phyloP scores from a whole-genome alignment of 2,797 vertebrate genomes.

The Kryptolebias ocellatus region DNA sequence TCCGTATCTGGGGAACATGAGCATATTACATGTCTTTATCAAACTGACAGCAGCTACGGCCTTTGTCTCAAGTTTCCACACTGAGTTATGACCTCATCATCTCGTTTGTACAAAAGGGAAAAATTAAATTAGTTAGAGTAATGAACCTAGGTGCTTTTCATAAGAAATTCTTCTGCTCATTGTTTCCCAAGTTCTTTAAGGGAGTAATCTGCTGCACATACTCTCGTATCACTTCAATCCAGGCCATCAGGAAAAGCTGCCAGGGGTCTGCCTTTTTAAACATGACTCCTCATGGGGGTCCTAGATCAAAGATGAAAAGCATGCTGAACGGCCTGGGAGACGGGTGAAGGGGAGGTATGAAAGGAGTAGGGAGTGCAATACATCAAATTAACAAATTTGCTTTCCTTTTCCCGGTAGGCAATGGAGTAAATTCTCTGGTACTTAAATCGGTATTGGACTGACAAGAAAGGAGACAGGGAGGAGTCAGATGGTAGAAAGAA shows the following conservation, averaged over 20 bases:
- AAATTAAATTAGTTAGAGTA: constrained; percentile 83
- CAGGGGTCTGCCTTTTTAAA: constrained; percentile 69
- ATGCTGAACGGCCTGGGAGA: constrained; percentile 67
- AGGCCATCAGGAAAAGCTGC: constrained; percentile 59
- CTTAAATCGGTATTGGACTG: constrained; percentile 61
- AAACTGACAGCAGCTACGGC: constrained; percentile 70
- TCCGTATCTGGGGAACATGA: constrained; percentile 79
- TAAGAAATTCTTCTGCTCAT: constrained; percentile 69
- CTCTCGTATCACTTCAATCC: constrained; percentile 67
- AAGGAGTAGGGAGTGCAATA: constrained; percentile 61
- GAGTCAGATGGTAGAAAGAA: constrained; percentile 44
- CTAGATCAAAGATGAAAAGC: constrained; percentile 72
- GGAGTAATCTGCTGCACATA: constrained; percentile 73
- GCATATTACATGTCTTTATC: constrained; percentile 81
- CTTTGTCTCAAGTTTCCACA: constrained; percentile 70
- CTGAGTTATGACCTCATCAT: constrained; percentile 83
- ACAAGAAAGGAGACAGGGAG: constrained; percentile 56
- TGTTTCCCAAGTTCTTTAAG: constrained; percentile 74
- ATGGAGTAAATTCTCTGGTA: constrained; percentile 57
- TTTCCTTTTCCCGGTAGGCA: constrained; percentile 59
- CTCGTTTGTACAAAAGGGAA: constrained; percentile 79
- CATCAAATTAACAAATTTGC: constrained; percentile 78
- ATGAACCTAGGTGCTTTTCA: constrained; percentile 79
- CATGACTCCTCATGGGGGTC: constrained; percentile 64
- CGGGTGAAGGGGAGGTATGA: constrained; percentile 52